Percentiles rank a stretch among this genome's conserved stretches.
Conservation (phyloP, 2,797 vertebrate genomes). For the Pogoniulus pusillus region DNA sequence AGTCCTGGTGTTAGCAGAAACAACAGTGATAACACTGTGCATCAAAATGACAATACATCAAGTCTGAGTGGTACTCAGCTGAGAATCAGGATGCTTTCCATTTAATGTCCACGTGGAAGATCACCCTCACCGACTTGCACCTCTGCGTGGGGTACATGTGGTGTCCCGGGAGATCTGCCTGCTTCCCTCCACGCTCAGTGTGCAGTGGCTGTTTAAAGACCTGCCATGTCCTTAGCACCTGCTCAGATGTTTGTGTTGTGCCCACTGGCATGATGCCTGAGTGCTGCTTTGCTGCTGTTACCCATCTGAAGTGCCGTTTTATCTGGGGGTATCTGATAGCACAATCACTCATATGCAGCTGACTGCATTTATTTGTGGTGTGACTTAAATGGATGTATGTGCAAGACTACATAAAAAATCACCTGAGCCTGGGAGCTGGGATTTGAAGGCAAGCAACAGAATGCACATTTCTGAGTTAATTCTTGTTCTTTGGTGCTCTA, state of each 20-base stretch:
- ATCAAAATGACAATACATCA: background rate
- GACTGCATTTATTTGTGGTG: conserved; percentile 2
- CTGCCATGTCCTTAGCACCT: background rate
- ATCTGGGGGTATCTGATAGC: background rate
- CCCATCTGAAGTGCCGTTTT: background rate
- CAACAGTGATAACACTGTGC: background rate
- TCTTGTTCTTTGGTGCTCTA: background rate
- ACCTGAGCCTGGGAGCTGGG: background rate
- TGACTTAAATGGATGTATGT: conserved; percentile 8
- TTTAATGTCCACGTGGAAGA: background rate
- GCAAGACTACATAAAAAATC: conserved; percentile 12
- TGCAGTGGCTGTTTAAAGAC: background rate
- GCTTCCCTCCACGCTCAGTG: accelerated
- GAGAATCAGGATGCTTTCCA: background rate
- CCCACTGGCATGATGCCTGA: background rate
- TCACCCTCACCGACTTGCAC: accelerated
- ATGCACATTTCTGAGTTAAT: background rate
- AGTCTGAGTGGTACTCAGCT: background rate
- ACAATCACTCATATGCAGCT: background rate
- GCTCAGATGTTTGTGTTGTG: background rate
- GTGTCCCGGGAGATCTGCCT: background rate
- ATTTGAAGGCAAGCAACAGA: background rate
- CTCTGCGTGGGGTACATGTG: accelerated
- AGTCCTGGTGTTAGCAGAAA: background rate
- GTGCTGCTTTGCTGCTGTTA: background rate